Percentiles rank a stretch among this genome's conserved stretches.
These are phyloP conservation scores for Psix sp. DNA, from an alignment of 1,140 invertebrate species.

Conservation along the genomic window DNA sequence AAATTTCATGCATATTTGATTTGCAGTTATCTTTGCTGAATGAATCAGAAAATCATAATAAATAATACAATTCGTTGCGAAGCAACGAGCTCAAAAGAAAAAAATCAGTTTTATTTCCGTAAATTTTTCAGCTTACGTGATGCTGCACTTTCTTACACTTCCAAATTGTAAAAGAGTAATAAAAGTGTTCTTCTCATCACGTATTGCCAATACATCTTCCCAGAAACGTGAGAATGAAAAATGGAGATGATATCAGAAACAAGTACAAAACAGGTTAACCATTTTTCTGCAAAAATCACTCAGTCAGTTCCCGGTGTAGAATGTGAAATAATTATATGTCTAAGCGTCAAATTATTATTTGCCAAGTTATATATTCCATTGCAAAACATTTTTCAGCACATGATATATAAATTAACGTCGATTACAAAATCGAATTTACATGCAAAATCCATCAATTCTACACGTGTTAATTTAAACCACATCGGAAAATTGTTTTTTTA, in stretches of 20 bases:
- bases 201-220: conserved; percentile 50
- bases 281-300: conserved; percentile 48
- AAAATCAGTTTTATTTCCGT: conserved; percentile 54
- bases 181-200: conserved; percentile 55
- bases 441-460: conserved; percentile 26
- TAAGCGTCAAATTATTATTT: conserved; percentile 32
- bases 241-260: conserved; percentile 56
- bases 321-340: conserved; percentile 45
- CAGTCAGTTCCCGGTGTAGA: conserved; percentile 19
- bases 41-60: conserved; percentile 50
- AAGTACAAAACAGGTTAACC: conserved; percentile 41
- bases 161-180: conserved; percentile 48
- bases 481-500: conserved; percentile 2
- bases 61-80: conserved; percentile 25
- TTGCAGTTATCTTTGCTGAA: conserved; percentile 34
- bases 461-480: conserved; percentile 1
- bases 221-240: conserved; percentile 55
- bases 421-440: conserved; percentile 28
- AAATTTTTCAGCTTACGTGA: conserved; percentile 54
- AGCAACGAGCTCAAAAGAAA: conserved; percentile 11
- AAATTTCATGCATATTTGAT: conserved; percentile 43
- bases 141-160: conserved; percentile 46
- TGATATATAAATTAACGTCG: conserved; percentile 26
- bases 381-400: conserved; percentile 26
- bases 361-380: conserved; percentile 16